phyloP scores from a whole-genome alignment of 2,113 vertebrate species.

The Bos javanicus region DNA sequence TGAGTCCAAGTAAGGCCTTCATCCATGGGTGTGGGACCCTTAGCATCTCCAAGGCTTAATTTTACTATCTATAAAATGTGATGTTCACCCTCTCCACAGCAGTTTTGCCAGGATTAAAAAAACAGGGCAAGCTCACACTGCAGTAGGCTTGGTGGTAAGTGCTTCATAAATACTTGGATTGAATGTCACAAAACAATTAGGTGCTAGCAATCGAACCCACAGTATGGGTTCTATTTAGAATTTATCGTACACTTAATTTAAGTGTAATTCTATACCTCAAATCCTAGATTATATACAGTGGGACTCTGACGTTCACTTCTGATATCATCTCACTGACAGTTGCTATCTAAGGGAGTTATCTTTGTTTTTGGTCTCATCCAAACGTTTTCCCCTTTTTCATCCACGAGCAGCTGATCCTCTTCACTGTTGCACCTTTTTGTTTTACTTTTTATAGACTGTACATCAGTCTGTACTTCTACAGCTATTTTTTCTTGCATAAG shows the following conservation, averaged over 20 bases:
- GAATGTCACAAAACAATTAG: not conserved
- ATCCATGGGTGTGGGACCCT: not conserved
- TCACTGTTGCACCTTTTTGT: not conserved
- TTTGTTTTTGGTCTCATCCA: not conserved
- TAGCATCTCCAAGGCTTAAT: not conserved
- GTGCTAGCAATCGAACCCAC: not conserved
- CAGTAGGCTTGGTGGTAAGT: accelerated
- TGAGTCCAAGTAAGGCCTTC: not conserved
- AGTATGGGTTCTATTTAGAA: not conserved
- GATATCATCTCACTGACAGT: not conserved
- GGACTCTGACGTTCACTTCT: not conserved
- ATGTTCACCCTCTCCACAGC: accelerated
- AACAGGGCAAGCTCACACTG: accelerated
- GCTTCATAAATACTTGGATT: not conserved
- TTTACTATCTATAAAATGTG: not conserved
- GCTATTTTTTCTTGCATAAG: not conserved
- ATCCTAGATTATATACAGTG: not conserved
- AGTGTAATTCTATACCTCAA: not conserved
- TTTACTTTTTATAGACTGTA: not conserved
- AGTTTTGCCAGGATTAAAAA: not conserved
- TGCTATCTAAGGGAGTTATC: not conserved
- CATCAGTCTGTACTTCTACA: not conserved
- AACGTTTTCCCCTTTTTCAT: accelerated
- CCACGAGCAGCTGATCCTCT: accelerated
- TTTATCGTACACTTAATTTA: not conserved